These are phyloP conservation scores for Tenthredo scrophulariae DNA, from an alignment of 2,888 invertebrate genomes.

Conservation along the genomic window DNA sequence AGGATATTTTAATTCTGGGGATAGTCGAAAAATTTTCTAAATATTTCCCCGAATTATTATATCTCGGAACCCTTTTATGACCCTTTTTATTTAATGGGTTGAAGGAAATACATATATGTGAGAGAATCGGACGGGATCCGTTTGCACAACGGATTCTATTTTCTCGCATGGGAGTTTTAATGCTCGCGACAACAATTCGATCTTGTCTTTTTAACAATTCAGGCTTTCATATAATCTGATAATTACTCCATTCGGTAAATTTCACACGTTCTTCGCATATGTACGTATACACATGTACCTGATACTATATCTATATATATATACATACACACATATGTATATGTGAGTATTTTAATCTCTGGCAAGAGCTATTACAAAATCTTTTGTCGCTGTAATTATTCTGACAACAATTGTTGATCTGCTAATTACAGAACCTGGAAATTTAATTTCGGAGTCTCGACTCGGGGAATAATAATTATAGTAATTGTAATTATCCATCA, in stretches of 20 bases:
- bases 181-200: constrained; percentile 49
- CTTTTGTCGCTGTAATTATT: constrained; percentile 10
- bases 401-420: constrained; percentile 29
- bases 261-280: constrained; percentile 24
- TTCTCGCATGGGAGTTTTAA: constrained; percentile 39
- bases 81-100: neutral
- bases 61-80: neutral
- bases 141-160: constrained; percentile 30
- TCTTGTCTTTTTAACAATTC: constrained; percentile 50
- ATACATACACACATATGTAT: neutral
- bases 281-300: neutral
- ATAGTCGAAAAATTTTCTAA: neutral
- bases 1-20: neutral
- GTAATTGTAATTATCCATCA: neutral
- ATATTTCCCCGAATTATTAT: neutral
- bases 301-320: neutral
- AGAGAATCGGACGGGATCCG: constrained; percentile 3
- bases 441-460: neutral
- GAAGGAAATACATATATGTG: neutral
- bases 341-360: constrained; percentile 3
- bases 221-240: constrained; percentile 49
- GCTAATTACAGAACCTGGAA: neutral
- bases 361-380: constrained; percentile 17
- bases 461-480: neutral
- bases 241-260: constrained; percentile 45